A percentile compares a stretch with the other conserved stretches of the same genome.
Evolutionary conservation across 2,888 invertebrate species (phyloP).

Genomic region (Trachelus tabidus): DNA sequence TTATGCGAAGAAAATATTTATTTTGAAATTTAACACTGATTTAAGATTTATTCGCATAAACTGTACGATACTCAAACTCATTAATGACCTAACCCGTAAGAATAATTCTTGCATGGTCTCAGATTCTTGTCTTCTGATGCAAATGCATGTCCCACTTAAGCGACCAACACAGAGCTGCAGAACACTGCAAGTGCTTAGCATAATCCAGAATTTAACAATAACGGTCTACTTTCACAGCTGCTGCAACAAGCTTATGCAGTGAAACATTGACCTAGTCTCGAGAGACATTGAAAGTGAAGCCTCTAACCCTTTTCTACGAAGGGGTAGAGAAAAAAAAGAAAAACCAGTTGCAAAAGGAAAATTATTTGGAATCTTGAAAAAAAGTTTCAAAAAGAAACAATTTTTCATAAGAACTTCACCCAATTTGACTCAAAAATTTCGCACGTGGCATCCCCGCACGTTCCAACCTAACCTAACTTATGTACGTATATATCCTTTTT

Average conservation of each 20-base stretch:
- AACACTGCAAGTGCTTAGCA: constrained; percentile 44
- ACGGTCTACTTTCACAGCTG: constrained; percentile 28
- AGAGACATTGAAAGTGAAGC: constrained; percentile 24
- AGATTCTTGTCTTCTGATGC: constrained; percentile 44
- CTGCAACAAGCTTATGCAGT: constrained; percentile 28
- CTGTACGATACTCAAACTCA: not conserved
- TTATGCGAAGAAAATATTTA: not conserved
- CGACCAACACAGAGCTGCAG: constrained; percentile 26
- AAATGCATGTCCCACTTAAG: constrained; percentile 47
- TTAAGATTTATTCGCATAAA: not conserved
- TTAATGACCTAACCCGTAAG: not conserved
- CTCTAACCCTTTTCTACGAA: not conserved
- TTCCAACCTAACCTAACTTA: not conserved
- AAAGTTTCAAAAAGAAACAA: not conserved
- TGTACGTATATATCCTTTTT: not conserved
- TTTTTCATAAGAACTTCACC: too few relatives aligned
- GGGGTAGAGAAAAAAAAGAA: not conserved
- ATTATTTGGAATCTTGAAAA: not conserved
- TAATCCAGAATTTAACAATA: constrained; percentile 47
- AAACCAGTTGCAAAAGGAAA: not conserved
- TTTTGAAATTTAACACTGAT: not conserved
- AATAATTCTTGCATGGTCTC: not conserved
- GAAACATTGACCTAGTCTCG: constrained; percentile 52
- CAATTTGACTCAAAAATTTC: not conserved
- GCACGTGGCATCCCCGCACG: not conserved